These are phyloP conservation scores for Ispidina picta DNA, from an alignment of 2,797 vertebrate genomes.

Conservation along the genomic window DNA sequence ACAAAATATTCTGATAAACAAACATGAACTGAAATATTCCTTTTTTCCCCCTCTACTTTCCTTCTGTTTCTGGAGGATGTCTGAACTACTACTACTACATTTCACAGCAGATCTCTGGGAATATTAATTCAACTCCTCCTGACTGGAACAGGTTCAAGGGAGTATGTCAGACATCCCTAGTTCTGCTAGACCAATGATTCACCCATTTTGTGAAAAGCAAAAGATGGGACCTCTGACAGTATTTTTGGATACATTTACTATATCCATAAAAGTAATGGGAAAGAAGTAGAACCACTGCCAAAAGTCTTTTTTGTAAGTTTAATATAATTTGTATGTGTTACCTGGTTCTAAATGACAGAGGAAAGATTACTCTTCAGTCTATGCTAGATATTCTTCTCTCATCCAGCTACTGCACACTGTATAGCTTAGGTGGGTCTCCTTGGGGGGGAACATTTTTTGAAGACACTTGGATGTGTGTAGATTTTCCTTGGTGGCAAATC, in stretches of 20 bases:
- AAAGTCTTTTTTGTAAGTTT: neutral
- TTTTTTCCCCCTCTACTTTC: neutral
- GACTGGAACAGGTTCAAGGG: neutral
- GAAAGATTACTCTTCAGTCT: neutral
- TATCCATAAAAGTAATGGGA: neutral
- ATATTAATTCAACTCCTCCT: neutral
- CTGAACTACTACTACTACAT: neutral
- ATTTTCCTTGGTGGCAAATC: neutral
- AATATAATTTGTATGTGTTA: neutral
- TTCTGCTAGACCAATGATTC: rapidly evolving
- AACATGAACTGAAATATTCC: neutral
- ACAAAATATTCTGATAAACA: neutral
- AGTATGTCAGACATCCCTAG: neutral
- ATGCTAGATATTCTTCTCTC: neutral
- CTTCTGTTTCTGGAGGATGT: neutral
- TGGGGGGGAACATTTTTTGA: rapidly evolving
- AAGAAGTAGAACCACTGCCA: neutral
- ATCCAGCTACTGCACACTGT: neutral
- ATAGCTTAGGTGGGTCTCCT: neutral
- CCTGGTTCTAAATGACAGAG: neutral
- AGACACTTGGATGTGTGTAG: rapidly evolving
- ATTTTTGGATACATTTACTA: neutral
- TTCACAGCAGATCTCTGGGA: neutral
- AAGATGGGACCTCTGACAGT: neutral
- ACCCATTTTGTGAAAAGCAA: neutral